Base-by-base conservation (phyloP, 2,888 invertebrate genomes). In the Epsilonema sp. region DNA sequence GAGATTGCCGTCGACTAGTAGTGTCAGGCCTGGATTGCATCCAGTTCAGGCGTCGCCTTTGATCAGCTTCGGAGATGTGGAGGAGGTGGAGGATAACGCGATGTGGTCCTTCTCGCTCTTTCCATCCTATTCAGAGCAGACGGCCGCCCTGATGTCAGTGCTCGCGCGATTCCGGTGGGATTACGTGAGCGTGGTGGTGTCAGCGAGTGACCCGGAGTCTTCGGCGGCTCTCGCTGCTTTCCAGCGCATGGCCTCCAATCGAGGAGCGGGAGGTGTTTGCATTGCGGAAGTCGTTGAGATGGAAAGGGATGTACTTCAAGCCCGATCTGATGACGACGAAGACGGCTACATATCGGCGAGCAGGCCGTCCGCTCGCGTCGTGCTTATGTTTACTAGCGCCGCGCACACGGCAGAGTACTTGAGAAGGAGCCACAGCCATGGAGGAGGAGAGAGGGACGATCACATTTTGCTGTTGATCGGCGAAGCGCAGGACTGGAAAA, bases 401-500 rank as follows among this genome's bases (percentile, higher is more conserved):
- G 46, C 52, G 19, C 54, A 56, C 26, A 52, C 55, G 16, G 54
- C 53, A 5, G 20, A 22, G 23, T 45, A 13, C 23, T 16, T 44
- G 37, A 13, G 8, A 8, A 36, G 16, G 16, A 11, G 21, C 13
- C n/a, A 44, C 20, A n/a, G n/a, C n/a, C n/a, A n/a, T n/a, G n/a
- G n/a, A n/a, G n/a, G n/a, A n/a, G n/a, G n/a, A n/a, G n/a, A n/a
- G n/a, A n/a, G n/a, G n/a, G n/a, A n/a, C n/a, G 22, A 16, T 16
- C 41, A n/a, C 13, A 51, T 61, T 13, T 56, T 59, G 46, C 51
- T 61, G 5, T 51, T 60, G 51, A 52, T 62, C 44, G 61, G 61
- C 37, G 61, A 62, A 25, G 56, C 61, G 36, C 59, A 61, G 43
- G 57, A 61, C 44, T 61, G 59, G 55, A 53, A 58, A 37, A 52